Base-by-base conservation (phyloP, 2,888 invertebrate species). In the Periphyllus acericola region DNA sequence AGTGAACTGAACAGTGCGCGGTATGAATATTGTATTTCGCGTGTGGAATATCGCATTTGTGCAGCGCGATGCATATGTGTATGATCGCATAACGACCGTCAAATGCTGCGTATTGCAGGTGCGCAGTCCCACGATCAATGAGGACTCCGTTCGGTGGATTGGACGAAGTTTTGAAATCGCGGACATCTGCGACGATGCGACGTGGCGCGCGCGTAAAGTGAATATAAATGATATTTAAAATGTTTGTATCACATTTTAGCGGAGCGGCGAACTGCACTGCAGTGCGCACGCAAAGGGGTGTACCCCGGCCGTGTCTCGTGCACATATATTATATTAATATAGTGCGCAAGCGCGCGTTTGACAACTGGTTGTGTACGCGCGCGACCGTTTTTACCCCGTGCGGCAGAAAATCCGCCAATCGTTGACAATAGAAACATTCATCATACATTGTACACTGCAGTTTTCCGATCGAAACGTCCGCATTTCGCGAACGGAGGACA, bases 341-440 rank as follows among this genome's bases (percentile, higher is more conserved):
- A 1, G 9, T 46, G 3, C 14, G 1, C 9, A n/a, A n/a, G n/a
- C n/a, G 29, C n/a, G 68, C 68, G n/a, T 46, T 66, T 68, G 84
- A 72, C 83, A 72, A 72, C 72, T 32, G 40, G 82, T 82, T 25
- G 75, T 60, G 55, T 29, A 60, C 21, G 34, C 25, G 60, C 6
- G 32, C 9, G 8, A 1, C 29, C 72, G 72, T 84, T 66, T 74
- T 72, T n/a, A 5, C 75, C 17, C 40, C 36, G 83, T 36, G 34
- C 3, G 34, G 74, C 60, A 85, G 78, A 85, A 85, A 68, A 76
- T 78, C 84, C 76, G 46, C 78, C 78, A 68, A n/a, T 66, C 78
- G 32, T 68, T 85, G 84, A 85, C 84, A 85, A 85, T 85, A 85
- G 84, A 85, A 76, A 85, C 84, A 85, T 85, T 76, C 84, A 85